A percentile compares a stretch with the other conserved stretches of the same genome.
Conservation (phyloP, 2,113 vertebrate genomes). For the Antennarius striatus region DNA sequence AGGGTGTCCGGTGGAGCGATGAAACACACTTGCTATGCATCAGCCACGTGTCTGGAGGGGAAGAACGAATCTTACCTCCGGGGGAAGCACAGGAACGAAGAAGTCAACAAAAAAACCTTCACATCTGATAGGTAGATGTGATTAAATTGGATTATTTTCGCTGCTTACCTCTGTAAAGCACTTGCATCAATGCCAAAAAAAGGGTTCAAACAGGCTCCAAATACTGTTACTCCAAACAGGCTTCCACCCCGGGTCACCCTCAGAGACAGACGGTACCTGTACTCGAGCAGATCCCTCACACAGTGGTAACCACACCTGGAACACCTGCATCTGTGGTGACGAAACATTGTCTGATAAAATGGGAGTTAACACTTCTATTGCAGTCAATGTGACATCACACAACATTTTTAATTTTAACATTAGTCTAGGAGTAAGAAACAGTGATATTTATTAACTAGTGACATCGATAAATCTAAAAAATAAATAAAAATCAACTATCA, state of each 20-base stretch:
- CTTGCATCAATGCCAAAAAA: constrained; percentile 76
- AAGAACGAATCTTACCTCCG: no score
- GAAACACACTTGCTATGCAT: no score
- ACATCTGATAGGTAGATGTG: not conserved
- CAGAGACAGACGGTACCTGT: constrained; percentile 76
- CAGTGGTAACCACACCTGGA: constrained; percentile 69
- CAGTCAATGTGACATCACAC: no score
- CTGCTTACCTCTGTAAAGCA: constrained; percentile 71
- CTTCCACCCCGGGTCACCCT: constrained; percentile 55
- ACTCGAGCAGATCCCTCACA: constrained; percentile 53
- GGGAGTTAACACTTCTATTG: not conserved
- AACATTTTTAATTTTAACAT: no score
- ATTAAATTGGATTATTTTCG: not conserved
- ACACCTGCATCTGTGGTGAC: constrained; percentile 59
- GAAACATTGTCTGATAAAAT: no score
- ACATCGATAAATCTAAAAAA: no score
- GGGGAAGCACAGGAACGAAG: no score
- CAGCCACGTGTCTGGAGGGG: no score
- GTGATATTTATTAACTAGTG: no score
- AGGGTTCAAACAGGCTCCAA: constrained; percentile 71
- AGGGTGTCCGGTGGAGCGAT: no score
- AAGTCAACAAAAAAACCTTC: not conserved
- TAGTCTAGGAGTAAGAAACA: no score
- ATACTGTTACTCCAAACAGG: constrained; percentile 76
- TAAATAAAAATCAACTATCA: no score